Percentiles rank a stretch among this genome's conserved stretches.
Conservation (phyloP, 2,888 invertebrate genomes). For the Paralinhomoeus sp. region DNA sequence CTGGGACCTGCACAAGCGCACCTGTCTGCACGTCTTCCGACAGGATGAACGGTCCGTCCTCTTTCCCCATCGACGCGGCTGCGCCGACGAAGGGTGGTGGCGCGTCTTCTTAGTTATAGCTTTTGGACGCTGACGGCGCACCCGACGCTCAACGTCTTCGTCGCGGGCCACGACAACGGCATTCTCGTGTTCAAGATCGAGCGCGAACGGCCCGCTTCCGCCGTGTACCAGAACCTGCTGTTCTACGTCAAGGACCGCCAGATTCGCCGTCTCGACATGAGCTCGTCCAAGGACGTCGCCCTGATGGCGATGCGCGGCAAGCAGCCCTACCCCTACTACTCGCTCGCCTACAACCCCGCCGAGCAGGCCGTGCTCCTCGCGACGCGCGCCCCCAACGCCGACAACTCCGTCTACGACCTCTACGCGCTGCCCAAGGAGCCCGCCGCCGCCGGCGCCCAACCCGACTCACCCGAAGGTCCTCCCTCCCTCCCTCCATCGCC, state of each 20-base stretch:
- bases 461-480: constrained; percentile 30
- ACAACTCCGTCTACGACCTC: constrained; percentile 77
- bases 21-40: constrained; percentile 68
- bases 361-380: constrained; percentile 78
- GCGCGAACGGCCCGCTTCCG: constrained; percentile 81
- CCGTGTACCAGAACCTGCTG: constrained; percentile 68
- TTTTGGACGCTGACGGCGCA: constrained; percentile 93
- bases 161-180: constrained; percentile 95
- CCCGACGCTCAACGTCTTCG: constrained; percentile 81
- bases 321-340: constrained; percentile 30
- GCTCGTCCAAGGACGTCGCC: constrained; percentile 66
- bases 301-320: constrained; percentile 73
- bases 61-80: no score
- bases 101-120: neutral
- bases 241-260: constrained; percentile 86
- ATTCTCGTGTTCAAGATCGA: constrained; percentile 79
- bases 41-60: constrained; percentile 53
- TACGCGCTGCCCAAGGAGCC: constrained; percentile 37
- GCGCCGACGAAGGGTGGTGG: no score
- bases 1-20: constrained; percentile 91
- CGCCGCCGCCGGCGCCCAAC: constrained; percentile 26
- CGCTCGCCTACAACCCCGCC: constrained; percentile 89
- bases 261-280: constrained; percentile 71
- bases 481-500: constrained; percentile 26
- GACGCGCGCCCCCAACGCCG: constrained; percentile 50